Base-by-base conservation (phyloP, 2,113 vertebrate species). In the Ursus arctos region DNA sequence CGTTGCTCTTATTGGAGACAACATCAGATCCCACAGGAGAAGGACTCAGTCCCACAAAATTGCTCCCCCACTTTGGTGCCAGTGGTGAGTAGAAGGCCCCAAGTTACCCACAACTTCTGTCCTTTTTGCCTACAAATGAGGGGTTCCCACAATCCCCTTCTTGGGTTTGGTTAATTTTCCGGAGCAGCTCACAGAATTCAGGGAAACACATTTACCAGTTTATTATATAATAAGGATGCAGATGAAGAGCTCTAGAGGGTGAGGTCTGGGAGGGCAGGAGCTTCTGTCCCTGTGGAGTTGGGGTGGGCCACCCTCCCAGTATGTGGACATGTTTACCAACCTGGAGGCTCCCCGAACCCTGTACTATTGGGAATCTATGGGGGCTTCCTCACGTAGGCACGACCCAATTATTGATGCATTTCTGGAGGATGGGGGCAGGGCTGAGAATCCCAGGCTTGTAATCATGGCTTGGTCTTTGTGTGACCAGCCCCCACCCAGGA, bases 161-260 rank as follows among this genome's bases (percentile, higher is more conserved):
- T 69, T 18, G 33, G 65, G 65, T 69, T 69, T n/a, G 15, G n/a
- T 69, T 33, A 18, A 8, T 19, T 69, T n/a, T 69, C 67, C 33
- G 19, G 33, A 69, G 67, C 33, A 19, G 33, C 67, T 69, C 33
- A 19, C 33, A n/a, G 67, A n/a, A n/a, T 16, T 69, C 67, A 18
- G 33, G 33, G 16, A n/a, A 33, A 69, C 67, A n/a, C 16, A 33
- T 69, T 67, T 69, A n/a, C 33, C 7, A 4, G 9, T 19, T 69
- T n/a, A 18, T n/a, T 69, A 9, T 19, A 9, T 19, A 4, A 69
- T 69, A 6, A 49, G 18, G 85, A 15, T 15, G 16, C 33, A 6
- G 49, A 4, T 18, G 40, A 18, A 15, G 31, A 8, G 7, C 22
- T 0, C 4, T 3, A 6, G 1, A 6, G 7, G 26, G 26, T 0